phyloP scores from a whole-genome alignment of 2,113 vertebrate species.

The Deroptyus accipitrinus region DNA sequence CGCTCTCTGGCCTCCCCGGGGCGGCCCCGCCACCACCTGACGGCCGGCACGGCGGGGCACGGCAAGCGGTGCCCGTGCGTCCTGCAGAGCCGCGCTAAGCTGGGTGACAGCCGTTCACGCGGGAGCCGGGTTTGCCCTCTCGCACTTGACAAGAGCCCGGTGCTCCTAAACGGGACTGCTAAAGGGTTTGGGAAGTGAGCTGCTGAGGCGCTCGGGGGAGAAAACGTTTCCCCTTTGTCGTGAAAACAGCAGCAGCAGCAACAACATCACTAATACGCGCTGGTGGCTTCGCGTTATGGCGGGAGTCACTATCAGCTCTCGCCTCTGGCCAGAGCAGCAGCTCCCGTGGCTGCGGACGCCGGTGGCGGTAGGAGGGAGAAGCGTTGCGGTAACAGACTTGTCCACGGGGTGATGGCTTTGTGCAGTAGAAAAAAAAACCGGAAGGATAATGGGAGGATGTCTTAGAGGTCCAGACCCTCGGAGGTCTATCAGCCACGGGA shows the following conservation, averaged over 20 bases:
- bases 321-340: neutral
- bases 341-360: rapidly evolving
- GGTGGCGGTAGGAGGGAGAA: neutral
- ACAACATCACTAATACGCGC: rapidly evolving
- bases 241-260: no score
- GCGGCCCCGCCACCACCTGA: neutral
- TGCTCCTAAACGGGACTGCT: no score
- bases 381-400: no score
- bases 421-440: neutral
- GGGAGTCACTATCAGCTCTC: neutral
- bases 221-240: rapidly evolving
- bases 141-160: neutral
- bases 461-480: neutral
- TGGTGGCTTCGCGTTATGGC: rapidly evolving
- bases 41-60: neutral
- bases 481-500: rapidly evolving
- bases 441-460: neutral
- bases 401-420: rapidly evolving
- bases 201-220: neutral
- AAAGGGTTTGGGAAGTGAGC: neutral
- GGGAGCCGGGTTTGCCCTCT: rapidly evolving
- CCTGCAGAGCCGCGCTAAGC: neutral
- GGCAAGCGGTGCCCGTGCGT: no score
- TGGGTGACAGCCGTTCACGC: rapidly evolving
- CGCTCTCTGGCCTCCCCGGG: neutral